phyloP scores from a whole-genome alignment of 1,140 invertebrate genomes.

The Bombus waltoni region DNA sequence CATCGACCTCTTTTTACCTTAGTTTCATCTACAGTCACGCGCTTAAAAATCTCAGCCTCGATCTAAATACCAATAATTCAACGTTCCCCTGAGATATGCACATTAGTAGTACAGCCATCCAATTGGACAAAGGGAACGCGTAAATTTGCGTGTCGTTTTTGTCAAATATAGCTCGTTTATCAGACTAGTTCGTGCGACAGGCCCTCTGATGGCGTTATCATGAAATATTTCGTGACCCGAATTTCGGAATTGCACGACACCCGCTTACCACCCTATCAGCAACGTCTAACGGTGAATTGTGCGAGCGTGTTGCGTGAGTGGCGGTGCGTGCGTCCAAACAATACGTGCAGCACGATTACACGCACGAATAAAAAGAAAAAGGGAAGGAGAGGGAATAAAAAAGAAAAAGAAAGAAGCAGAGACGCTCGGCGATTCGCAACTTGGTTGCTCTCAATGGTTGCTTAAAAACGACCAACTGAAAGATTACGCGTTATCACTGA shows the following conservation, averaged over 20 bases:
- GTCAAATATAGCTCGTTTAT: conserved; percentile 59
- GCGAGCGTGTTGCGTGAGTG: conserved; percentile 20
- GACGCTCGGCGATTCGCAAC: conserved; percentile 17
- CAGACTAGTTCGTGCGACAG: conserved; percentile 37
- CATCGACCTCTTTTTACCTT: background rate
- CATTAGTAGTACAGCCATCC: background rate
- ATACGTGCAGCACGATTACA: conserved; percentile 50
- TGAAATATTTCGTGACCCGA: conserved; percentile 74
- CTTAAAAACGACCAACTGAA: conserved; percentile 25
- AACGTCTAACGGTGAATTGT: conserved; percentile 57
- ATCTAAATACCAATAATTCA: background rate
- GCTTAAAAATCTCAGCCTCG: background rate
- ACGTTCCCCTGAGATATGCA: background rate
- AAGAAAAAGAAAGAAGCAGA: conserved; percentile 5
- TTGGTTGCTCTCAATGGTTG: conserved; percentile 18
- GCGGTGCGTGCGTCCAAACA: conserved; percentile 33
- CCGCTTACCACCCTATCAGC: conserved; percentile 55
- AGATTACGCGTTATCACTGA: conserved; percentile 57
- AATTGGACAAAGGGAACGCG: background rate
- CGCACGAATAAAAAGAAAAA: conserved; percentile 36
- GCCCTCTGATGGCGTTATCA: conserved; percentile 68
- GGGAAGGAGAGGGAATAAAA: background rate
- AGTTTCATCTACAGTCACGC: background rate
- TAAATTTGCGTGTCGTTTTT: conserved; percentile 11
- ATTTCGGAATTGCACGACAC: conserved; percentile 63